Base-by-base conservation (phyloP, 2,888 invertebrate species). In the Ypsolopha scabrella region DNA sequence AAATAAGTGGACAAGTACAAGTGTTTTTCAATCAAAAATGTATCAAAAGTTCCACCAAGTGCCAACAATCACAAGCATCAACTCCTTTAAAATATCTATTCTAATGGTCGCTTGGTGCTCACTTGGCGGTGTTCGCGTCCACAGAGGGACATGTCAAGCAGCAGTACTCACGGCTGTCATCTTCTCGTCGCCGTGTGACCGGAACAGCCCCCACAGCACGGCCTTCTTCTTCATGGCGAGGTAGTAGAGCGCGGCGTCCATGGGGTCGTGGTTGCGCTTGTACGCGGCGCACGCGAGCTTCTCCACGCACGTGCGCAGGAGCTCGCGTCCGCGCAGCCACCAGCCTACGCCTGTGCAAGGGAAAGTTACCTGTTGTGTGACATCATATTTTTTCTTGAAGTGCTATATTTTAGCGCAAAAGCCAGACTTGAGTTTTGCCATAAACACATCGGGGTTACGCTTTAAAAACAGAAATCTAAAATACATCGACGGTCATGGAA, bases 191-290 rank as follows among this genome's bases (percentile, higher is more conserved):
- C 93, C 80, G 59, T 91, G 93, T 43, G 94, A 97, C 53, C 93
- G 91, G 82, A 96, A 99, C 47, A 99, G 81, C 0, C 98, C 99
- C 95, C 98, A 98, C 0, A 99, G 90, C 4, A 99, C 87, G 65
- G 94, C 97, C 68, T 99, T 97, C 87, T 99, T 99, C 78, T 94
- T 97, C 96, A 99, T 96, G 1, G 99, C 99, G 57, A 99, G 87
- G 77, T 99, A 99, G 73, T 95, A 99, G 2, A 99, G 87, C 0
- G 99, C 98, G 0, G 99, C 98, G 71, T 99, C 99, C 81, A 99
- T 90, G 0, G 99, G 99, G 70, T 99, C 97, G 70, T 97, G 95
- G 51, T 94, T 93, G 4, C 88, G 82, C 80, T 96, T 96, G 79
- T 96, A 99, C 0, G 98, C 92, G 1, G 96, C 92, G 70, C 98